phyloP scores from a whole-genome alignment of 2,113 vertebrate genomes.

The Solea senegalensis region DNA sequence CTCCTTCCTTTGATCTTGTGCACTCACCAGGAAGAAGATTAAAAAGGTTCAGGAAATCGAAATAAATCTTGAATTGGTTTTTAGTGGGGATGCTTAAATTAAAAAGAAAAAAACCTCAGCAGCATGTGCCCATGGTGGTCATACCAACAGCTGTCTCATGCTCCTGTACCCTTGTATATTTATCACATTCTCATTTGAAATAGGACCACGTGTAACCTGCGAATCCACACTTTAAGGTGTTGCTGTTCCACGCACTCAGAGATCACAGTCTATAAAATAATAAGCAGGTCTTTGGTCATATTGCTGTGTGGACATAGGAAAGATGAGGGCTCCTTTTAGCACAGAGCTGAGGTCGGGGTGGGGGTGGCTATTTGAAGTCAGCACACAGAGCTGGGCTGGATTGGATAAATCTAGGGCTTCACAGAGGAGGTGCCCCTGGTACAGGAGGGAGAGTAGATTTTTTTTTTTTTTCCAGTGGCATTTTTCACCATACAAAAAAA shows the following conservation, averaged over 20 bases:
- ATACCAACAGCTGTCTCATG: conserved; percentile 43
- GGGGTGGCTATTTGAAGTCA: conserved; percentile 71
- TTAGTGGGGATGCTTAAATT: conserved; percentile 48
- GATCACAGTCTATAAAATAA: conserved; percentile 77
- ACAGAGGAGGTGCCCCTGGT: conserved; percentile 72
- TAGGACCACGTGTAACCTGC: conserved; percentile 63
- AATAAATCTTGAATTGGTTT: conserved; percentile 69
- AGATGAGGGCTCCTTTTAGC: conserved; percentile 72
- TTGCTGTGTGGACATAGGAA: conserved; percentile 75
- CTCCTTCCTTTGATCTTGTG: conserved; percentile 76
- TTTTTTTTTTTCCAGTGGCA: conserved; percentile 66
- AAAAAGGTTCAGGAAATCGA: conserved; percentile 72
- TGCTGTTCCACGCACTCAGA: conserved; percentile 67
- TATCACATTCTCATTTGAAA: conserved; percentile 59
- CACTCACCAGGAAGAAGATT: conserved; percentile 74
- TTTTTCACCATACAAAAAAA: conserved; percentile 59
- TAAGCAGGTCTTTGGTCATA: conserved; percentile 75
- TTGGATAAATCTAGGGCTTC: conserved; percentile 75
- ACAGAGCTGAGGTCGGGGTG: conserved; percentile 56
- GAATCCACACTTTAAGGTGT: conserved; percentile 66
- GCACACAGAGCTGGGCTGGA: conserved; percentile 67
- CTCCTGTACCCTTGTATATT: conserved; percentile 38
- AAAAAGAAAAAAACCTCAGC: conserved; percentile 42
- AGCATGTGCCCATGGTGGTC: conserved; percentile 15
- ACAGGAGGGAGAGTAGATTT: conserved; percentile 54